Base-by-base conservation (phyloP, 2,797 vertebrate genomes). In the Podarcis siculus region DNA sequence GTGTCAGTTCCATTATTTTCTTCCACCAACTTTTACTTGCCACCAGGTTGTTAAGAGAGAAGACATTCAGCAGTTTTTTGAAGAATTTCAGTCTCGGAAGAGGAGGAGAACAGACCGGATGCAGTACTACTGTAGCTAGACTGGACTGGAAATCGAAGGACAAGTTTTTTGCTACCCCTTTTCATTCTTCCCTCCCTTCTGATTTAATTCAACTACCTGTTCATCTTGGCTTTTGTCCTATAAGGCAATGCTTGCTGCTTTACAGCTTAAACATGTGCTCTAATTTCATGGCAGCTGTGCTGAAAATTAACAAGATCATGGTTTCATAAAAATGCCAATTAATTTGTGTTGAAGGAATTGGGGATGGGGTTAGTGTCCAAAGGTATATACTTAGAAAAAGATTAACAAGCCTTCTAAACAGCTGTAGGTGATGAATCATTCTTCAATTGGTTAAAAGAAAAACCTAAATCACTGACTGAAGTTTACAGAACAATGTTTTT, bases 51-150 rank as follows among this genome's bases (percentile, higher is more conserved):
- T 98, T 86, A 97, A 97, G 85, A 97, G 97, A 93, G 97, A 98
- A 90, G 97, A 98, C 91, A 97, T 98, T 90, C 97, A 98, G 92
- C 96, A 97, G 81, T 98, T 98, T 95, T 98, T 98, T 73, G 97
- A 98, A 93, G 97, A 97, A 30, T 97, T 98, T 89, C 97, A 97
- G 88, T 98, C 97, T 13, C 96, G 96, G 89, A 98, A 98, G 95
- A 95, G 97, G 73, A 95, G 93, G 85, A 92, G 97, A 81, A 94
- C 97, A 85, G 96, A 97, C 1, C 95, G 96, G 82, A 94, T 98
- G 97, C 97, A 97, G 93, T 98, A 98, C 90, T 97, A 97, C 66
- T 98, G 97, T 86, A 98, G 97, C 94, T 98, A 97, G 94, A 93
- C 76, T 21, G 80, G 72, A 45, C 21, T 25, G 73, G 78, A 69